phyloP scores from a whole-genome alignment of 1,140 invertebrate genomes.

The Zophobas atratus region DNA sequence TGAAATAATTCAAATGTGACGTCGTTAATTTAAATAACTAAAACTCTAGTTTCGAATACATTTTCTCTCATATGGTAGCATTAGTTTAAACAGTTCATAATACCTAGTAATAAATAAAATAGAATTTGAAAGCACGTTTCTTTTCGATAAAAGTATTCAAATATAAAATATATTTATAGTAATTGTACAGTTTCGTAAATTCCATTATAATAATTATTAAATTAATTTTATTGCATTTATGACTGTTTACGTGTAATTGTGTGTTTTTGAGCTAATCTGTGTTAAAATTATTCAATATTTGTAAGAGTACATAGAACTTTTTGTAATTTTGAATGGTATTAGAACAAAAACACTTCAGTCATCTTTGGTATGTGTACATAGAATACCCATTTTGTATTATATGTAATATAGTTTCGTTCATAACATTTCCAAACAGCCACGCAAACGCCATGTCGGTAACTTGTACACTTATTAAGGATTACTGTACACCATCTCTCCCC shows the following conservation, averaged over 20 bases:
- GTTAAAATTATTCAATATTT: slow-evolving; percentile 52
- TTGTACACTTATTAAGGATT: slow-evolving; percentile 58
- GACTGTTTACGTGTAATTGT: slow-evolving; percentile 54
- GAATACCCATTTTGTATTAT: slow-evolving; percentile 65
- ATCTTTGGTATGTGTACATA: slow-evolving; percentile 64
- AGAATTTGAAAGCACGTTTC: slow-evolving; percentile 63
- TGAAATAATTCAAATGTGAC: slow-evolving; percentile 9
- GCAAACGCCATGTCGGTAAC: slow-evolving; percentile 49
- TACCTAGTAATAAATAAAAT: slow-evolving; percentile 58
- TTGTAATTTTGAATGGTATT: slow-evolving; percentile 52
- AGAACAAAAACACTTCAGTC: slow-evolving; percentile 56
- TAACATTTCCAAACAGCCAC: slow-evolving; percentile 64
- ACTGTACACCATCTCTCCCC: slow-evolving; percentile 56
- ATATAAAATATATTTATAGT: slow-evolving; percentile 61
- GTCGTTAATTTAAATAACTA: slow-evolving; percentile 30
- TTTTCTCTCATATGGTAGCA: slow-evolving; percentile 37
- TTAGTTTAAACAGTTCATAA: slow-evolving; percentile 54
- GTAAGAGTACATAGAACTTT: slow-evolving; percentile 39
- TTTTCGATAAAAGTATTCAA: slow-evolving; percentile 50
- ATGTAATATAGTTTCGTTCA: slow-evolving; percentile 68
- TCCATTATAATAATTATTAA: slow-evolving; percentile 59
- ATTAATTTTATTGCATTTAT: slow-evolving; percentile 59
- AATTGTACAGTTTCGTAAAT: slow-evolving; percentile 64
- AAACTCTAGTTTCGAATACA: slow-evolving; percentile 38
- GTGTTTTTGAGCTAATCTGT: slow-evolving; percentile 56